Evolutionary conservation across 2,797 vertebrate species (phyloP).

Genomic region (Coranthus polyacanthus): DNA sequence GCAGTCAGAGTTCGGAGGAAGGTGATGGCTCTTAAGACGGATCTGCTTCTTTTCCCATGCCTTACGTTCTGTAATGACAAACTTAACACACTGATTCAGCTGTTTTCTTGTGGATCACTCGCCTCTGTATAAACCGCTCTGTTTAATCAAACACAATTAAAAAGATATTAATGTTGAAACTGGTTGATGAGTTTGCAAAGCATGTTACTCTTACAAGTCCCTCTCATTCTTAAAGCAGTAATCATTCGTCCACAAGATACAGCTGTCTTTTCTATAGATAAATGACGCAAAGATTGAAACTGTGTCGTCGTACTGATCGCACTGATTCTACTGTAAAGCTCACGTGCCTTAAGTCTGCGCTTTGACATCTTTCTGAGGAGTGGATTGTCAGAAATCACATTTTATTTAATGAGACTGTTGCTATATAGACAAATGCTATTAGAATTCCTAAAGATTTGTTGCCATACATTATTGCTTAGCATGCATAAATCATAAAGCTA

Average conservation of each 20-base stretch:
- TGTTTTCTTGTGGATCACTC: slow-evolving; percentile 30
- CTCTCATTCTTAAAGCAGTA: neutral
- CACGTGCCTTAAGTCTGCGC: neutral
- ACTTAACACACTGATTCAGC: slow-evolving; percentile 36
- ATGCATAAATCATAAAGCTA: slow-evolving; percentile 55
- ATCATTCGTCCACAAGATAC: neutral
- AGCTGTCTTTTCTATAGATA: neutral
- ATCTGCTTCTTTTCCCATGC: slow-evolving; percentile 11
- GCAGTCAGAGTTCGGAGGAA: slow-evolving; percentile 35
- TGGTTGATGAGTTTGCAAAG: slow-evolving; percentile 22
- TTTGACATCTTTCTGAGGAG: slow-evolving; percentile 1
- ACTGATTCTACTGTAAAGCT: slow-evolving; percentile 2
- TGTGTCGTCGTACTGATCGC: neutral
- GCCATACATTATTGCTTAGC: slow-evolving; percentile 47
- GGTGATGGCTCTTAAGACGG: slow-evolving; percentile 7
- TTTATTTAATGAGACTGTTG: slow-evolving; percentile 55
- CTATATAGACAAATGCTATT: slow-evolving; percentile 14
- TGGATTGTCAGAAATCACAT: slow-evolving; percentile 27
- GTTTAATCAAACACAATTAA: slow-evolving; percentile 55
- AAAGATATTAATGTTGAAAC: slow-evolving; percentile 49
- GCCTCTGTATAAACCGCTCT: slow-evolving; percentile 29
- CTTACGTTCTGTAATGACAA: slow-evolving; percentile 26
- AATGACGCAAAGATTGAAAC: slow-evolving; percentile 6
- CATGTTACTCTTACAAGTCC: slow-evolving; percentile 16
- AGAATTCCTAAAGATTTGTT: slow-evolving; percentile 27